phyloP scores from a whole-genome alignment of 2,888 invertebrate genomes.

The Cephalotes varians region DNA sequence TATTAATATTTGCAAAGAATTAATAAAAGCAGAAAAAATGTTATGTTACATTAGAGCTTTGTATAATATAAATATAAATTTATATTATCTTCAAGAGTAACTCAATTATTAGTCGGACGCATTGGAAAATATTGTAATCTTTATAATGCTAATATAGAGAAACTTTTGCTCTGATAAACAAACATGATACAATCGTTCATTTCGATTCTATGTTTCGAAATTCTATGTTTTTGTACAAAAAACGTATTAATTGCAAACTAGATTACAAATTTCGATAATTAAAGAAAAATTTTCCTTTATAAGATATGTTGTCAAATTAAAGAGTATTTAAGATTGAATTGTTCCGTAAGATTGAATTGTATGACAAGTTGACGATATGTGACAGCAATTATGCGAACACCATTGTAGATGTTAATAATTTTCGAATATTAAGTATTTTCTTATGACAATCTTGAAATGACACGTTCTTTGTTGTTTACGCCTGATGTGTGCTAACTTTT shows the following conservation, averaged over 20 bases:
- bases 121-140: not conserved
- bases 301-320: not conserved
- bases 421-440: not conserved
- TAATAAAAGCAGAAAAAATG: not conserved
- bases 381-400: not conserved
- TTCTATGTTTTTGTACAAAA: too few species aligned
- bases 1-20: not conserved
- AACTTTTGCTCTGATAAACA: too few species aligned
- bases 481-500: not conserved
- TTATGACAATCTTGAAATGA: not conserved
- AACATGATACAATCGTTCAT: too few species aligned
- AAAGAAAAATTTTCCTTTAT: not conserved
- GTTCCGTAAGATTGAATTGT: not conserved
- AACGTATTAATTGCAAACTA: not conserved
- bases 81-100: not conserved
- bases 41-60: too few species aligned
- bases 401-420: not conserved
- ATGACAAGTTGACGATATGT: not conserved
- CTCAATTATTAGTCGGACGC: not conserved
- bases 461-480: not conserved
- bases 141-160: not conserved
- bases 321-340: not conserved
- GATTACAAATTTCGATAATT: not conserved
- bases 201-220: too few species aligned
- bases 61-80: too few species aligned